Evolutionary conservation across 1,140 invertebrate species (phyloP), one percentile per base, ranked within the genome.

Genomic region (Reticulitermes speratus): DNA sequence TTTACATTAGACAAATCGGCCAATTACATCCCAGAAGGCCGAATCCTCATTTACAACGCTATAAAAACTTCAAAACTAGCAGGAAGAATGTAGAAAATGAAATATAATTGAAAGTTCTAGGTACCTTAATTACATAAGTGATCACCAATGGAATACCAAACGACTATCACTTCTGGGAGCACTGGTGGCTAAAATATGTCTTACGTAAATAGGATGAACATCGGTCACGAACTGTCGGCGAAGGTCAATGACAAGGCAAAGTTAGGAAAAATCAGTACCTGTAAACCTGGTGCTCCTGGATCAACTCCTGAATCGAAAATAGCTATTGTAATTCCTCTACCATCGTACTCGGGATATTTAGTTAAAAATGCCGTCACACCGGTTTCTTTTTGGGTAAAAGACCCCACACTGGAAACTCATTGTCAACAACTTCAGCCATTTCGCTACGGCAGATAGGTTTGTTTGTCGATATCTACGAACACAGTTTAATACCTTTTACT

Each of bases 251-350:
- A 52, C 85, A 69, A 81, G 45, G 25, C 75, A 85, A 75, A 75
- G 65, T 82, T n/a, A 69, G 45, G 30, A 44, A 32, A 14, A 11
- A 45, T 44, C 89, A 90, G 92, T 93, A 99, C 98, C 95, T 98
- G 95, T 88, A 99, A 93, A 87, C 98, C 98, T 86, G 96, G 94
- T 25, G 98, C 97, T 82, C 97, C 97, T 65, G 98, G 98, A 93
- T 99, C 99, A 86, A 99, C 96, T 30, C 99, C 99, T 52, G 98
- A 98, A 92, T 99, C 99, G 87, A 99, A 95, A 90, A 99, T 97
- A 75, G 98, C 99, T 90, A 99, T 98, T 88, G 96, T 92, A 55
- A 97, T 95, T 89, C 95, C 96, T 90, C 96, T 94, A 16, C 98
- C 98, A 94, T 99, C 98, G 91, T 96, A 99, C 87, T 95, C 93